Conservation (phyloP, 2,888 invertebrate species). For the Rhagophthalmus giganteus region DNA sequence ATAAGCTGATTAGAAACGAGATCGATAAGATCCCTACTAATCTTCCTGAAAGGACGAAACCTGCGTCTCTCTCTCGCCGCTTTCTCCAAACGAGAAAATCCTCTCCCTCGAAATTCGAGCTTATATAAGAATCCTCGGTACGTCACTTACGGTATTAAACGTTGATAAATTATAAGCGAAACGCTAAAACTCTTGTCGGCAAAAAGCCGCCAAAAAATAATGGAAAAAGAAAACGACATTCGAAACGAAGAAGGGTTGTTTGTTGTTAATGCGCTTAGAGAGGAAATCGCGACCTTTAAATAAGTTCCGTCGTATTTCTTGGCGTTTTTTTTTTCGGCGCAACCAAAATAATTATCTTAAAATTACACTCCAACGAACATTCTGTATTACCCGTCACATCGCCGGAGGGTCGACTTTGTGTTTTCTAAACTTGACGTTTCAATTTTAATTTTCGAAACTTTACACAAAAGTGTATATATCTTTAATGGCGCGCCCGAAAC, state of each 20-base stretch:
- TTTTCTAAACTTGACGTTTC: background rate
- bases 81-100: background rate
- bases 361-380: background rate
- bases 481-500: background rate
- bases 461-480: background rate
- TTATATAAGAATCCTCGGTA: no score
- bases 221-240: no score
- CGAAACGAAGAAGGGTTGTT: background rate
- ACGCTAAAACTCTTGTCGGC: no score
- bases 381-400: background rate
- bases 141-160: background rate
- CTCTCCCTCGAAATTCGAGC: slow-evolving; percentile 9
- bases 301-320: background rate
- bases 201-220: no score
- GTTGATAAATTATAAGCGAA: background rate
- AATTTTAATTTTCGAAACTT: background rate
- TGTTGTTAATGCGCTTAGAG: background rate
- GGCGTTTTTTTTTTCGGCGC: background rate
- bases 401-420: background rate
- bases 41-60: slow-evolving; percentile 24
- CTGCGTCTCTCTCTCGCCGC: slow-evolving; percentile 10
- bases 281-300: background rate
- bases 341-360: background rate
- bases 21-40: slow-evolving; percentile 34
- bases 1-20: slow-evolving; percentile 34